Evolutionary conservation across 1,140 invertebrate genomes (phyloP), one percentile per base, ranked within the genome.

Genomic region (Rhopalosiphum maidis): DNA sequence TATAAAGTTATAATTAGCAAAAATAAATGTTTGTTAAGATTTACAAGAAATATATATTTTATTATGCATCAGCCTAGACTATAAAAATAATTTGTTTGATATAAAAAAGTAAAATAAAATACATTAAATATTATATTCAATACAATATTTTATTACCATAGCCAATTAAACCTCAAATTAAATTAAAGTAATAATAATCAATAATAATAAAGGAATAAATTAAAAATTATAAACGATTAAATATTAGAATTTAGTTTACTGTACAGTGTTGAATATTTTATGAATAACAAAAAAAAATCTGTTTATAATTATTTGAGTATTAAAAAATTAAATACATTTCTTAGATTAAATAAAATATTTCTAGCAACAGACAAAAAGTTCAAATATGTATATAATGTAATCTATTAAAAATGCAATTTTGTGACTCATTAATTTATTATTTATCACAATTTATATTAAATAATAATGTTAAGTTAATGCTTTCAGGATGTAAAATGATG

Each of bases 371-470:
- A 83, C n/a, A 92, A 92, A 92, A 43, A 51, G 37, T 93, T 60
- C 35, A 92, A 54, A 83, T 54, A 83, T 82, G 88, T 94, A 94
- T 93, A 94, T 95, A 94, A 95, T 94, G 94, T 94, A 94, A 94
- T 94, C 89, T 94, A 95, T 94, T 93, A 93, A 93, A 94, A 85
- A 92, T 92, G 91, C 68, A 92, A 23, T 51, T 77, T 46, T 46
- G 37, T 43, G 37, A 90, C 37, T 37, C 11, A 41, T 68, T 68
- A 43, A 22, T 60, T 30, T 60, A 90, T 43, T 55, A 55, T 68
- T 68, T 46, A 88, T 60, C 51, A 90, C 51, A 90, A 90, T 25
- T 55, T 37, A 90, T 90, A 41, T 54, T 41, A 90, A 89, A 89
- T 41, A 30, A 35, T 88, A 88, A 35, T 90, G 23, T 43, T 90